These are phyloP conservation scores for Rapana venosa DNA, from an alignment of 2,888 invertebrate species.

Conservation along the genomic window DNA sequence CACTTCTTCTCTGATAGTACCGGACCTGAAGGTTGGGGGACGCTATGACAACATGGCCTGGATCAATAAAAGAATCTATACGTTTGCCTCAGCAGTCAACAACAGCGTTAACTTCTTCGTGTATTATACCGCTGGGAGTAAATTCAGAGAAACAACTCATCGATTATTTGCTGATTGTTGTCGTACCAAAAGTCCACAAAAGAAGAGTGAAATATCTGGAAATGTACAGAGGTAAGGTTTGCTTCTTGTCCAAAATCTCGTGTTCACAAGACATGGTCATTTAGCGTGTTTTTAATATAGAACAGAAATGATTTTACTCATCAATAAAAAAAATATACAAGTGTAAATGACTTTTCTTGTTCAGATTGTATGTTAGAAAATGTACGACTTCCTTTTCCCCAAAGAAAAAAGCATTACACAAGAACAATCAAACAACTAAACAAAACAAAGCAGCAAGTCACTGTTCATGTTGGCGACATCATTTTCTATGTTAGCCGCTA, in stretches of 20 bases:
- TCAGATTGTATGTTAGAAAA: too few relatives aligned
- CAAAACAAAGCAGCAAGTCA: too few relatives aligned
- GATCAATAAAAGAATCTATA: neutral
- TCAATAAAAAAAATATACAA: neutral
- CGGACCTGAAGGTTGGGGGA: neutral
- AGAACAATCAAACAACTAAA: too few relatives aligned
- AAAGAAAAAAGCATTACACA: too few relatives aligned
- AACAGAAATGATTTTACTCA: neutral
- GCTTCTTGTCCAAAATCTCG: too few relatives aligned
- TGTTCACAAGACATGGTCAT: too few relatives aligned
- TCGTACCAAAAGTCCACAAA: neutral
- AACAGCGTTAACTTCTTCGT: neutral
- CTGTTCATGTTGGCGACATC: too few relatives aligned
- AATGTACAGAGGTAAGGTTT: neutral
- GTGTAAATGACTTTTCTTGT: too few relatives aligned
- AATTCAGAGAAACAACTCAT: neutral
- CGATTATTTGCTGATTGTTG: neutral
- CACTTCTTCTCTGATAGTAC: neutral
- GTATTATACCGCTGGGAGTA: neutral
- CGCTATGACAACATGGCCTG: neutral
- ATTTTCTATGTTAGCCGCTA: too few relatives aligned
- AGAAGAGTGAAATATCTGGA: neutral
- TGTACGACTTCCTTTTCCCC: too few relatives aligned
- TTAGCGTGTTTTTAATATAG: too few relatives aligned
- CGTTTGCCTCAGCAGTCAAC: neutral